Base-by-base conservation (phyloP, 2,113 vertebrate species). In the Dicrurus megarhynchus region DNA sequence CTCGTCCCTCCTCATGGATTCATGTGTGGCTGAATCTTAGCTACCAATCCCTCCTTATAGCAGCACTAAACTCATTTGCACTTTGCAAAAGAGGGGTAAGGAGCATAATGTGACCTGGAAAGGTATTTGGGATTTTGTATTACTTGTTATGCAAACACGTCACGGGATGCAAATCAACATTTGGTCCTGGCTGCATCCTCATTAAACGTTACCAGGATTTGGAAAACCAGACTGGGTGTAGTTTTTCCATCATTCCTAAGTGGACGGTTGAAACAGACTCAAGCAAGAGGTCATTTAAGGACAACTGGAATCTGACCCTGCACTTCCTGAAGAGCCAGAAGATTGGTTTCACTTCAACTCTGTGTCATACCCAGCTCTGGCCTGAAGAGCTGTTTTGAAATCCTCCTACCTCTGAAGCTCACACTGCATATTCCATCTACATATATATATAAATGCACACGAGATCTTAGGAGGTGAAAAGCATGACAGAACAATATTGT, bases 241-340 rank as follows among this genome's bases (percentile, higher is more conserved):
- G 80, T 75, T 95, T 95, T 95, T 84, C 84, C 91, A 92, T 41
- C 69, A 87, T 3, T 53, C 68, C 83, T 84, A 84, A 84, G 53
- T 33, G 76, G 93, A 90, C 19, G 20, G 69, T 46, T 93, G 88
- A 92, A 95, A 94, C 44, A 68, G 4, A 87, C 49, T 71, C 88
- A 60, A 95, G 32, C 41, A 50, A 71, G 53, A 84, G 73, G 90
- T 91, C 93, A 68, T 76, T 78, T 93, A 75, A 95, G 96, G 96
- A 96, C 64, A 11, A 94, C 68, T 87, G 77, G 88, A 96, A 89
- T 96, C 78, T 89, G 96, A 96, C 95, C 83, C 86, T 82, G 46
- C 49, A 90, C 57, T 94, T 96, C 92, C 92, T 50, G 69, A 92
- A 90, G 49, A 96, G 64, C 76, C 60, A 87, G 53, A 90, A 68